phyloP scores from a whole-genome alignment of 2,888 invertebrate genomes.

The Lycaena phlaeas region DNA sequence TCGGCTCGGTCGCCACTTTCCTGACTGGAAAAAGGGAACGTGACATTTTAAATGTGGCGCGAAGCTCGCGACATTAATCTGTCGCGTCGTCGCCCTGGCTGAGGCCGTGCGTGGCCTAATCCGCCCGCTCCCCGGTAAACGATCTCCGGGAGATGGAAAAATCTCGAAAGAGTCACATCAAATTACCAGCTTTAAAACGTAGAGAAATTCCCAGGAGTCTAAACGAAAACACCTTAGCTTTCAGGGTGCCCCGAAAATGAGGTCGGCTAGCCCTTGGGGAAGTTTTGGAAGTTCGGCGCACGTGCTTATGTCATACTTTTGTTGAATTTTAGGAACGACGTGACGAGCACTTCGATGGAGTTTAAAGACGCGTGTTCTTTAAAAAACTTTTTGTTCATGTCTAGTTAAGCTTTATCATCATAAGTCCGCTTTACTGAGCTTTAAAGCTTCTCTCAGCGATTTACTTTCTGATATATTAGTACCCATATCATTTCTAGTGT shows the following conservation, averaged over 20 bases:
- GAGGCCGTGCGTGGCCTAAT: constrained; percentile 61
- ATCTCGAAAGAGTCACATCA: constrained; percentile 69
- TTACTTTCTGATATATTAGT: too few species aligned
- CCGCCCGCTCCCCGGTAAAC: constrained; percentile 57
- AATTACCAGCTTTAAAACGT: constrained; percentile 70
- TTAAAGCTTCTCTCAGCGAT: too few species aligned
- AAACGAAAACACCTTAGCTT: constrained; percentile 67
- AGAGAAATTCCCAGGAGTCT: constrained; percentile 53
- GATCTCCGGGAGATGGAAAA: constrained; percentile 65
- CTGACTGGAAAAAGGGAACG: constrained; percentile 63
- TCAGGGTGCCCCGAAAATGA: constrained; percentile 61
- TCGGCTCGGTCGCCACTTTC: constrained; percentile 44
- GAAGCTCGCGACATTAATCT: constrained; percentile 68
- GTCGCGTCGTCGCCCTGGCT: constrained; percentile 62
- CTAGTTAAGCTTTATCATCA: too few species aligned
- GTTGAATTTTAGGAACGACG: constrained; percentile 63
- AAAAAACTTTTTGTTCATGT: constrained; percentile 50
- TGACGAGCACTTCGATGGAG: constrained; percentile 61
- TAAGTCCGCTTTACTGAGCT: too few species aligned
- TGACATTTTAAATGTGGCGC: constrained; percentile 68
- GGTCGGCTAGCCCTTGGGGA: constrained; percentile 61
- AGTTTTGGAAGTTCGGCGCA: constrained; percentile 59
- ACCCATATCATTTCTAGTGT: too few species aligned
- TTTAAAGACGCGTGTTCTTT: constrained; percentile 47
- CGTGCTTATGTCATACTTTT: constrained; percentile 69